These are phyloP conservation scores for Cephus cinctus DNA, from an alignment of 1,140 invertebrate genomes.

Conservation along the genomic window DNA sequence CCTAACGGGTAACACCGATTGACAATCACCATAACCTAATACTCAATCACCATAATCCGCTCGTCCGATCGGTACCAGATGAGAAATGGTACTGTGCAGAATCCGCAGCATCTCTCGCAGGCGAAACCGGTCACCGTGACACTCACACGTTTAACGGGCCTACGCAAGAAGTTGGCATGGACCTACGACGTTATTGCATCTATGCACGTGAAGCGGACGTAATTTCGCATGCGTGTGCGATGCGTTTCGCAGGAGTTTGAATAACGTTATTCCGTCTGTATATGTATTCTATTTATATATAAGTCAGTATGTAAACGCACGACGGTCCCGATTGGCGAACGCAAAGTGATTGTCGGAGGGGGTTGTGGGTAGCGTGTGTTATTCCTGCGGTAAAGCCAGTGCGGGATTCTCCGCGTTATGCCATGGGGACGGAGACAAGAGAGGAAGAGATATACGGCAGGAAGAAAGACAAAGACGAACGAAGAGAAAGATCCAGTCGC, in stretches of 20 bases:
- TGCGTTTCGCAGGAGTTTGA: neutral
- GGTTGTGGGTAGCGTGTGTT: no score
- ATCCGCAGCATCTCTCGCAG: conserved; percentile 15
- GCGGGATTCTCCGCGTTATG: no score
- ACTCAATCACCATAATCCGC: no score
- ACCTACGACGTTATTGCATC: conserved; percentile 10
- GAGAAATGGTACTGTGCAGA: conserved; percentile 48
- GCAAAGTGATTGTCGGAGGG: no score
- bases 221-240: neutral
- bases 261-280: neutral
- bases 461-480: conserved; percentile 4
- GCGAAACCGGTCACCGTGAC: conserved; percentile 25
- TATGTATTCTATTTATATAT: no score
- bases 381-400: no score
- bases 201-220: neutral
- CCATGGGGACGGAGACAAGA: conserved; percentile 11
- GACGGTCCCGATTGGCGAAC: no score
- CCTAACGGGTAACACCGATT: no score
- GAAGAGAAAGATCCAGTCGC: conserved; percentile 14
- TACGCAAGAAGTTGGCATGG: conserved; percentile 35
- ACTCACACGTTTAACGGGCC: no score
- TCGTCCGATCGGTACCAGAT: conserved; percentile 2
- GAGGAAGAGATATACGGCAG: no score
- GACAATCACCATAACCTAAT: no score
- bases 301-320: no score